Base-by-base conservation (phyloP, 2,888 invertebrate species). In the Cremastinae sp. region DNA sequence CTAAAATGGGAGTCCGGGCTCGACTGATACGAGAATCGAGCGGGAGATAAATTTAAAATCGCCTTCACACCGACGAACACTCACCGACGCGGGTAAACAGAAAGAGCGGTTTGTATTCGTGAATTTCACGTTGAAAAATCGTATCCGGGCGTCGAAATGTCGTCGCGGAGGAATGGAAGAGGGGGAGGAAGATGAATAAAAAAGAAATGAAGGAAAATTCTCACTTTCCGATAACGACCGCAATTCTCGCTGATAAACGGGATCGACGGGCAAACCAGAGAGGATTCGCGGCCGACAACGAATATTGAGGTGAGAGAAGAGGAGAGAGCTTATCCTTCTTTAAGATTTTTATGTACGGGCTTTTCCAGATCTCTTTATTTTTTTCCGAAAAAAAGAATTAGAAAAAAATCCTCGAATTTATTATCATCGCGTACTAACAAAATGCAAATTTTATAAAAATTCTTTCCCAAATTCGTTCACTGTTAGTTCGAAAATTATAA, bases 231-330 rank as follows among this genome's bases (percentile, higher is more conserved):
- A 86, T 86, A 86, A 85, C 82, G 83, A 84, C 81, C 80, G 83
- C 83, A 85, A 85, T 86, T 87, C 81, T 77, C 79, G 75, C 84
- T 81, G 86, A 85, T 87, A 86, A 86, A 84, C 82, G 82, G 82
- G 82, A 84, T 85, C 82, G 82, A 82, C 80, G 73, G 28, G 66
- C 59, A 73, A 66, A 73, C 22, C 66, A 65, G 28, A 28, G 66
- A 43, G 61, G 10, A 61, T 64, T 58, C 58, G 58, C 65, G 66
- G 53, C 18, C 66, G 61, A 66, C 55, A 55, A 47, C 20, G 37
- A 28, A 45, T 35, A 58, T 58, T 37, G 39, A 28, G 61, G 35
- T 47, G 61, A 10, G 28, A 35, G 43, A 14, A 43, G 14, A 9
- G 14, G n/a, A 14, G n/a, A 56, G 22, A 58, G 59, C 55, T 73